Conservation (phyloP, 2,888 invertebrate species). For the Orchestes rusci region DNA sequence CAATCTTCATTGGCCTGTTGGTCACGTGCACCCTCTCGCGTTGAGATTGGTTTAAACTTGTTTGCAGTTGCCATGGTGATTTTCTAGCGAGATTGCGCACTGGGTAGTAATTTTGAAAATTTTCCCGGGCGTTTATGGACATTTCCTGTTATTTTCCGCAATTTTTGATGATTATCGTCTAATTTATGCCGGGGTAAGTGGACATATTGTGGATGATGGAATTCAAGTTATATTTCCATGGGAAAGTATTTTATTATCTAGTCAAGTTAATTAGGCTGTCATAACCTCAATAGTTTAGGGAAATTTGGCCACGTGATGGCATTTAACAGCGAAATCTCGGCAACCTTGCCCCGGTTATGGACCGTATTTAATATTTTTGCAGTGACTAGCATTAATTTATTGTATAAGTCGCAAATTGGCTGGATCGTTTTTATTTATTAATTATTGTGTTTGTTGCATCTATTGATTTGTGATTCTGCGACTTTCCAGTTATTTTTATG, state of each 20-base stretch:
- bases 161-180: too few relatives aligned
- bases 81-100: conserved; percentile 16
- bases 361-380: too few relatives aligned
- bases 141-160: too few relatives aligned
- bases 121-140: conserved; percentile 13
- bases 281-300: conserved; percentile 9
- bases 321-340: conserved; percentile 8
- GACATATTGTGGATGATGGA: too few relatives aligned
- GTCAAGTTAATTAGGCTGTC: neutral
- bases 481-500: too few relatives aligned
- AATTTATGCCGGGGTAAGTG: too few relatives aligned
- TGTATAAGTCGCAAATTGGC: too few relatives aligned
- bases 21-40: conserved; percentile 28
- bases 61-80: conserved; percentile 33
- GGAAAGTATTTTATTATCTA: conserved; percentile 1
- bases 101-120: conserved; percentile 23
- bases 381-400: too few relatives aligned
- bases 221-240: neutral
- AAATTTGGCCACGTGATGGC: conserved; percentile 11
- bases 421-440: too few relatives aligned
- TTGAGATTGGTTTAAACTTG: conserved; percentile 28
- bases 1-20: conserved; percentile 24
- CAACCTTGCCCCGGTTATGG: conserved; percentile 16
- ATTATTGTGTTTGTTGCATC: too few relatives aligned
- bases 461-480: too few relatives aligned